Conservation (phyloP, 1,140 invertebrate genomes). For the Cydia splendana region DNA sequence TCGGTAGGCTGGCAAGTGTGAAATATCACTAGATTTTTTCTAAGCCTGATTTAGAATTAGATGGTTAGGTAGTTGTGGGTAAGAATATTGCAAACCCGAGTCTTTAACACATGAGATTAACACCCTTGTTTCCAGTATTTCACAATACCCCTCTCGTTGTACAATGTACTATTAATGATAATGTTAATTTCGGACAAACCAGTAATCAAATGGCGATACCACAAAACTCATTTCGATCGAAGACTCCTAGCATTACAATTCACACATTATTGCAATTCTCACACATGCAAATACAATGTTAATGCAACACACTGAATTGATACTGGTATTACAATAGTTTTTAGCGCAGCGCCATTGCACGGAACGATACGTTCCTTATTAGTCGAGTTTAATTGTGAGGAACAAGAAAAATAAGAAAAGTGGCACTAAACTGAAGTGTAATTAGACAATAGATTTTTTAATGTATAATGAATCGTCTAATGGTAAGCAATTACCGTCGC, state of each 20-base stretch:
- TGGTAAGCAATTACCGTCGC: no score
- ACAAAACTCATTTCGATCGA: no score
- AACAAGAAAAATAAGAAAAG: conserved; percentile 3
- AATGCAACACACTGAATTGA: not conserved
- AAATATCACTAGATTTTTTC: not conserved
- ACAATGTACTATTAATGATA: no score
- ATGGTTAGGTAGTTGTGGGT: no score
- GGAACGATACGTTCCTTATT: conserved; percentile 16
- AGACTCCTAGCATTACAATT: no score
- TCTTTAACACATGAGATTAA: no score
- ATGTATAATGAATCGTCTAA: no score
- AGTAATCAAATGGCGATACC: no score
- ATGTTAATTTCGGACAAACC: no score
- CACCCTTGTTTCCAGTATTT: no score
- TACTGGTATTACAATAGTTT: conserved; percentile 7
- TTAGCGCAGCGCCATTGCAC: not conserved
- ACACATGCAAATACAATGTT: conserved; percentile 12
- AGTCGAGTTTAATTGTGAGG: conserved; percentile 2
- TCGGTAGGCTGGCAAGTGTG: not conserved
- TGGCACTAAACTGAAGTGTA: not conserved
- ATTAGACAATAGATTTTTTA: not conserved
- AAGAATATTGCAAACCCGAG: no score
- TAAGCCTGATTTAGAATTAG: not conserved
- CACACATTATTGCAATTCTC: not conserved
- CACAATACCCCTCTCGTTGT: no score